phyloP scores from a whole-genome alignment of 1,140 invertebrate genomes.

The Heliconius congener region DNA sequence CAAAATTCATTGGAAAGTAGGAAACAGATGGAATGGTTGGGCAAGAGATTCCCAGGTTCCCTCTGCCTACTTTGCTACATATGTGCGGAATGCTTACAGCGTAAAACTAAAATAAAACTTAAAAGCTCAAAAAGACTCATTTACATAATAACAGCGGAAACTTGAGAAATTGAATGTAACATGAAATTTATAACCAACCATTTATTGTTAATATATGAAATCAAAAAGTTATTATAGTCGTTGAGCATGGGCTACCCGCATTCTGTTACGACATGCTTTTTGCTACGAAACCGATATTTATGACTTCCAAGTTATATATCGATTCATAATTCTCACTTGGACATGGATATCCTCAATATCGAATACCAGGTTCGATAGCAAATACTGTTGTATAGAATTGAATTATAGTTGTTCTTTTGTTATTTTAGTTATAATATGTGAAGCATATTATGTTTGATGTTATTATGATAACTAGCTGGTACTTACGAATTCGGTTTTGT shows the following conservation, averaged over 20 bases:
- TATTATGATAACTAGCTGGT: no score
- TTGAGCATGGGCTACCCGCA: neutral
- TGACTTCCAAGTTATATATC: slow-evolving; percentile 40
- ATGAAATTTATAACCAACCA: neutral
- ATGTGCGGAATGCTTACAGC: neutral
- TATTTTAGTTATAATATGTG: neutral
- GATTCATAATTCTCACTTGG: slow-evolving; percentile 46
- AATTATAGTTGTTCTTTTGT: neutral
- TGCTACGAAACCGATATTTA: slow-evolving; percentile 34
- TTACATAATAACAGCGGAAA: neutral
- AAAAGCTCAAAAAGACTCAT: neutral
- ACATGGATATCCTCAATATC: slow-evolving; percentile 41
- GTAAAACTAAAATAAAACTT: neutral
- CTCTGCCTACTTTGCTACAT: neutral
- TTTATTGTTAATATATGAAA: slow-evolving; percentile 14
- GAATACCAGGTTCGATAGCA: slow-evolving; percentile 36
- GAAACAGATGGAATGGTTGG: neutral
- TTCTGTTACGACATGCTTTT: slow-evolving; percentile 29
- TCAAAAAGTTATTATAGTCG: slow-evolving; percentile 14
- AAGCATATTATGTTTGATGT: no score
- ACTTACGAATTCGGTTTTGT: no score
- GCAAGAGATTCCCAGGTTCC: neutral
- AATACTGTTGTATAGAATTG: slow-evolving; percentile 23
- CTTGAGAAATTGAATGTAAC: neutral
- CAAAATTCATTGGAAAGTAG: neutral